A percentile compares a stretch with the other conserved stretches of the same genome.
Conservation (phyloP, 2,888 invertebrate species). For the Synergus laeviventris region DNA sequence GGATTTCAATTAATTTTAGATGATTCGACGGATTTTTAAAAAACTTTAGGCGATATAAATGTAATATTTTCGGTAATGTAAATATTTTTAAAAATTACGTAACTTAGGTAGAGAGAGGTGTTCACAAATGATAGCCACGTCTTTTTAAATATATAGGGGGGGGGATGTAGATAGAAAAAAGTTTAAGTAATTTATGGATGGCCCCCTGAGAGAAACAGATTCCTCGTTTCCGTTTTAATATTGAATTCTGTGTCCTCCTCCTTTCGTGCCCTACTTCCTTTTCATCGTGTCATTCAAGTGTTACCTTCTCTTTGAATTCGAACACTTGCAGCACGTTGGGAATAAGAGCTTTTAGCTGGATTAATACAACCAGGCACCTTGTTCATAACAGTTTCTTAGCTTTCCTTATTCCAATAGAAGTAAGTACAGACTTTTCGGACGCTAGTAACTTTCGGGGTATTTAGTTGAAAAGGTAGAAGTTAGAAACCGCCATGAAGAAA, state of each 20-base stretch:
- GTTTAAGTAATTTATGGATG: too few relatives aligned
- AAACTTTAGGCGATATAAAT: too few relatives aligned
- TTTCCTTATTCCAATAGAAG: constrained; percentile 15
- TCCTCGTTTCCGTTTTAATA: constrained; percentile 58
- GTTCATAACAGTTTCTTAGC: constrained; percentile 55
- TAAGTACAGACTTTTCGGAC: constrained; percentile 12
- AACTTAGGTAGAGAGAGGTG: too few relatives aligned
- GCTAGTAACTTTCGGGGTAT: constrained; percentile 24
- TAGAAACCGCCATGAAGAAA: neutral
- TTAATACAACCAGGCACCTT: constrained; percentile 62
- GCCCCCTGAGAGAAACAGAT: constrained; percentile 51
- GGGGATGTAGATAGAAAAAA: too few relatives aligned
- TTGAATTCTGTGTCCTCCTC: constrained; percentile 62
- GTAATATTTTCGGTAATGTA: too few relatives aligned
- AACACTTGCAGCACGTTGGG: constrained; percentile 14
- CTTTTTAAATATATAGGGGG: too few relatives aligned
- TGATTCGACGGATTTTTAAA: too few relatives aligned
- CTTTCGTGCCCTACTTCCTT: constrained; percentile 46
- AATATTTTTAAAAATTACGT: too few relatives aligned
- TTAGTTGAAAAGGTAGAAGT: constrained; percentile 20
- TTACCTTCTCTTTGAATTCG: constrained; percentile 19
- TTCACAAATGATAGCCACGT: too few relatives aligned
- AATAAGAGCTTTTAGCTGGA: constrained; percentile 68
- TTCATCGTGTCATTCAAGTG: constrained; percentile 38
- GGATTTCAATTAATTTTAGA: too few relatives aligned